A percentile compares a stretch with the other conserved stretches of the same genome.
Evolutionary conservation across 2,113 vertebrate genomes (phyloP).

Genomic region (Condylura cristata): DNA sequence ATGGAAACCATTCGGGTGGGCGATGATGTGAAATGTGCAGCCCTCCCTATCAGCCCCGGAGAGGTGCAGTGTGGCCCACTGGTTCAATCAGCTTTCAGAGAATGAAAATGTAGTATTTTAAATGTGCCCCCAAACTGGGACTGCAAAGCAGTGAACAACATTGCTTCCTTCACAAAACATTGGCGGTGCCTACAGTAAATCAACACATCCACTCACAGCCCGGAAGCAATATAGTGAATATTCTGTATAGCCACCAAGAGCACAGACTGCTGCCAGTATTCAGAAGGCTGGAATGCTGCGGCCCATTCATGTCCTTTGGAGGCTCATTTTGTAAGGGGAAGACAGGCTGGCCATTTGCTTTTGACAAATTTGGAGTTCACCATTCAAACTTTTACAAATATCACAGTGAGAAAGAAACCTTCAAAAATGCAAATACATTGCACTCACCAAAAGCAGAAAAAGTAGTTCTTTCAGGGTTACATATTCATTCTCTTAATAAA

Average conservation of each 20-base stretch:
- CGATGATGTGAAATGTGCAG: constrained; percentile 62
- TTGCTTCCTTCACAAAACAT: constrained; percentile 22
- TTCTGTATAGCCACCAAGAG: background rate
- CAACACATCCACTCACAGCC: background rate
- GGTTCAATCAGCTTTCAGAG: constrained; percentile 32
- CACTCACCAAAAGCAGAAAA: background rate
- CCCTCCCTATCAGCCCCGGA: constrained; percentile 20
- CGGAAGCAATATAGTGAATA: constrained; percentile 41
- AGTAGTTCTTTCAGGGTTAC: background rate
- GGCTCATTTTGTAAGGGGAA: background rate
- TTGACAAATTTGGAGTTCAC: background rate
- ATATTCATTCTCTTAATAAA: background rate
- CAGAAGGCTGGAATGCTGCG: background rate
- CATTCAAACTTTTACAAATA: constrained; percentile 30
- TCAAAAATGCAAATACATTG: background rate
- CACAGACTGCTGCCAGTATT: background rate
- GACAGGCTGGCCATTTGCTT: constrained; percentile 31
- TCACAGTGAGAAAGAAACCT: background rate
- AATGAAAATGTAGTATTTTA: constrained; percentile 38
- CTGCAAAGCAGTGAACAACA: background rate
- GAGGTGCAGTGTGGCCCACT: background rate
- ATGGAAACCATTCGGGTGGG: constrained; percentile 75
- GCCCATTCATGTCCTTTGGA: background rate
- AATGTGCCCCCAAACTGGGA: background rate
- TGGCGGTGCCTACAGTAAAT: constrained; percentile 33